Conservation (phyloP, 2,888 invertebrate genomes). For the Cephus sareptanus region DNA sequence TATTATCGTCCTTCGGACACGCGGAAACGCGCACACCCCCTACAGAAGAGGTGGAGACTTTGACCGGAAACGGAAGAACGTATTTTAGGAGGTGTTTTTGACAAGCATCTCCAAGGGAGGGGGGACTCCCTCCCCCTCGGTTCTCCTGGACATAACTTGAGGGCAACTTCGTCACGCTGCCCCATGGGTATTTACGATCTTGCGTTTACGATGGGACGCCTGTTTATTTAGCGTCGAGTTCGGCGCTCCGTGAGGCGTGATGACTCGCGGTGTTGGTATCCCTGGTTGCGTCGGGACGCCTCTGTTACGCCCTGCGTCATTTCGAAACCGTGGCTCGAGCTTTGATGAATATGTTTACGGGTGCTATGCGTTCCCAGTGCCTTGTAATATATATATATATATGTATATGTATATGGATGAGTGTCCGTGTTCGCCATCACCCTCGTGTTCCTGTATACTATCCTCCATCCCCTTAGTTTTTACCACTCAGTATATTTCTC, state of each 20-base stretch:
- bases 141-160: neutral
- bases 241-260: neutral
- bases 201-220: neutral
- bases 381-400: neutral
- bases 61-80: constrained; percentile 21
- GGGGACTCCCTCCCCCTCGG: neutral
- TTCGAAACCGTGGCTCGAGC: neutral
- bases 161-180: neutral
- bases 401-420: neutral
- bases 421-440: neutral
- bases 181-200: neutral
- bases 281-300: neutral
- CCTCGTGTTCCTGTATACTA: neutral
- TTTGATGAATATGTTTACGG: constrained; percentile 15
- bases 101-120: neutral
- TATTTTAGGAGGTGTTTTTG: constrained; percentile 1
- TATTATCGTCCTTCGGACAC: neutral
- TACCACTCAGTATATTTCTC: neutral
- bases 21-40: neutral
- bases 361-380: neutral
- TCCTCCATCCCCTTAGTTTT: neutral
- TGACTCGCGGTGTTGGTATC: neutral
- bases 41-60: neutral
- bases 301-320: neutral
- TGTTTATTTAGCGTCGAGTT: neutral